Evolutionary conservation across 1,140 invertebrate species (phyloP).

Genomic region (Drosophila mojavensis): DNA sequence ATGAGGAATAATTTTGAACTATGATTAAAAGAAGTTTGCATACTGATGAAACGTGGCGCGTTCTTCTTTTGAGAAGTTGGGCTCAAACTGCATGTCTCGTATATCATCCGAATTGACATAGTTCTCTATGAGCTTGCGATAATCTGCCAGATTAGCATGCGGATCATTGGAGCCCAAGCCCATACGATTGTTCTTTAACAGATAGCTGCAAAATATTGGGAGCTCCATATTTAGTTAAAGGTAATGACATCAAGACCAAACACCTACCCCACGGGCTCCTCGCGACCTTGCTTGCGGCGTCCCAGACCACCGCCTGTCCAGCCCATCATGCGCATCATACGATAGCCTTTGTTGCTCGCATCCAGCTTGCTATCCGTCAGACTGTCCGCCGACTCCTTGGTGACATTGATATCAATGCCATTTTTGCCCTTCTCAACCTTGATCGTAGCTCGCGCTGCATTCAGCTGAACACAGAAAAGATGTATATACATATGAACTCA

Average conservation of each 20-base stretch:
- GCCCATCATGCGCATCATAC: slow-evolving; percentile 92
- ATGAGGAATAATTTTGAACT: background rate
- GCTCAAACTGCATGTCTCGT: slow-evolving; percentile 88
- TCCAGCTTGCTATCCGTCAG: slow-evolving; percentile 71
- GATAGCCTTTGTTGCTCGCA: slow-evolving; percentile 87
- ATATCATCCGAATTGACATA: slow-evolving; percentile 85
- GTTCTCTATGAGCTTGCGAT: slow-evolving; percentile 74
- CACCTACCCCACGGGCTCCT: slow-evolving; percentile 87
- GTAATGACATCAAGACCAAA: too few relatives aligned
- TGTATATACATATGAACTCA: background rate
- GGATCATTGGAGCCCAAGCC: slow-evolving; percentile 62
- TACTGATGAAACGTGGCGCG: slow-evolving; percentile 88
- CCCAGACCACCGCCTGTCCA: slow-evolving; percentile 92
- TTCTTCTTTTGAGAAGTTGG: slow-evolving; percentile 90
- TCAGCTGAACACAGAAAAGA: slow-evolving; percentile 41
- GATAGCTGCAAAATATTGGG: slow-evolving; percentile 46
- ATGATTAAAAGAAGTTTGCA: slow-evolving; percentile 27
- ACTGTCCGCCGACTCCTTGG: slow-evolving; percentile 59
- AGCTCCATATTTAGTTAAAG: background rate
- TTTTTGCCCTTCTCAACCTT: slow-evolving; percentile 72
- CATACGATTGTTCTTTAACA: slow-evolving; percentile 72
- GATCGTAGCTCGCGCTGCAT: slow-evolving; percentile 65
- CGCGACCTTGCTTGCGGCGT: slow-evolving; percentile 88
- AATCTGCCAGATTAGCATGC: slow-evolving; percentile 40
- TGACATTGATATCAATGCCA: slow-evolving; percentile 65